phyloP scores from a whole-genome alignment of 1,140 invertebrate species.

The Trichomalopsis sarcophagae region DNA sequence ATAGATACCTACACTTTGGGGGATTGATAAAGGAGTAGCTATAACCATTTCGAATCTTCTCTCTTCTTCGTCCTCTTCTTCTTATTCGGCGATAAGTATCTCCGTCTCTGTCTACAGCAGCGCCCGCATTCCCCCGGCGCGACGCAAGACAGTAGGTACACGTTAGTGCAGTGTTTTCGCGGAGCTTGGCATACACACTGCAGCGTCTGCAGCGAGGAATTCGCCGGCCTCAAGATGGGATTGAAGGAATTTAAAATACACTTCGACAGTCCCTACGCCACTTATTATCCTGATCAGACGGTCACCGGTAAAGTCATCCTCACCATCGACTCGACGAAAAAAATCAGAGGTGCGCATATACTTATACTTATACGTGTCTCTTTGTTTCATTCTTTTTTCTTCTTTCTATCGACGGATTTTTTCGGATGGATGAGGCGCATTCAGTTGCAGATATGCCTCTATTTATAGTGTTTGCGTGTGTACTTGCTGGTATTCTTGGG shows the following conservation, averaged over 20 bases:
- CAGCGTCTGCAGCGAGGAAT: not conserved
- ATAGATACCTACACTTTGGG: no score
- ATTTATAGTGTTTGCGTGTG: conserved; percentile 37
- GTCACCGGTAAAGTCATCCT: conserved; percentile 71
- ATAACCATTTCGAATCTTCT: not conserved
- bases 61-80: not conserved
- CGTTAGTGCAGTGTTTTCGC: no score
- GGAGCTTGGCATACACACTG: not conserved
- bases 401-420: not conserved
- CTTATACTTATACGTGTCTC: not conserved
- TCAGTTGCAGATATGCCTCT: not conserved
- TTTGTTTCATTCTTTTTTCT: conserved; percentile 9
- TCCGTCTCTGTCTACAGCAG: not conserved
- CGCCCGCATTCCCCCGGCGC: not conserved
- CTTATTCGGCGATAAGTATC: not conserved
- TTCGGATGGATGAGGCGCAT: not conserved
- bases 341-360: conserved; percentile 70
- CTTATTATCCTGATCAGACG: conserved; percentile 74
- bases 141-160: not conserved
- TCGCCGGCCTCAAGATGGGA: conserved; percentile 65
- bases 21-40: no score
- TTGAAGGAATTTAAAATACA: conserved; percentile 70
- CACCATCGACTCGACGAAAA: conserved; percentile 68
- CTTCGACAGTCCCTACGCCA: conserved; percentile 71
- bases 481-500: conserved; percentile 26